Evolutionary conservation across 2,888 invertebrate species (phyloP).

Genomic region (Drosophila paramelanica): DNA sequence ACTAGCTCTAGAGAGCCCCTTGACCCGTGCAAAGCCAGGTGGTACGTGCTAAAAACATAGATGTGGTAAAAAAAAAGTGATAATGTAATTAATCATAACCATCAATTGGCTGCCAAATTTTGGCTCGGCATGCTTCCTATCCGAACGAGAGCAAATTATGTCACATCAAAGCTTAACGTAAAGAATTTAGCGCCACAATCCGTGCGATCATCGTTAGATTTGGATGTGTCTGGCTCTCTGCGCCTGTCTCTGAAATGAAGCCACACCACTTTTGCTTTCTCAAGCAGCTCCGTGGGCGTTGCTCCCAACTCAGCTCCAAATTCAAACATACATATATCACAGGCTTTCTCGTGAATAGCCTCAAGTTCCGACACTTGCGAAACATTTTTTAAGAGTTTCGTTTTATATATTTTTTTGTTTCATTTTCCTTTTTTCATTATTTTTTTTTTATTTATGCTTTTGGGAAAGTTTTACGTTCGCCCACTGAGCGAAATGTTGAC

Average conservation of each 20-base stretch:
- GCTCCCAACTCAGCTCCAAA: conserved; percentile 5
- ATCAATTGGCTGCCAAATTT: conserved; percentile 46
- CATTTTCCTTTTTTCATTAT: neutral
- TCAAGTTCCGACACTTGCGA: conserved; percentile 42
- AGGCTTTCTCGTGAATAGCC: conserved; percentile 20
- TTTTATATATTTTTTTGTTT: conserved; percentile 11
- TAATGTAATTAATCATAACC: conserved; percentile 30
- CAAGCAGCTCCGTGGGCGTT: conserved; percentile 35
- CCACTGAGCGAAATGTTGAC: conserved; percentile 33
- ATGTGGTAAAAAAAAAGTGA: conserved; percentile 11
- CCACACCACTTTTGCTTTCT: conserved; percentile 41
- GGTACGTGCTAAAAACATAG: neutral
- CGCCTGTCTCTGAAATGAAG: neutral
- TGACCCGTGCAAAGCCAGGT: neutral
- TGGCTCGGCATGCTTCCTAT: conserved; percentile 24
- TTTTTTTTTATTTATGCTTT: conserved; percentile 12
- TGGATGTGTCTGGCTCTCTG: conserved; percentile 19
- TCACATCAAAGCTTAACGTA: conserved; percentile 40
- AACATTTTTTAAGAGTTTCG: conserved; percentile 22
- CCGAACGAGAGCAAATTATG: conserved; percentile 35
- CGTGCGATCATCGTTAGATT: conserved; percentile 44
- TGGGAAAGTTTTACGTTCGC: conserved; percentile 53
- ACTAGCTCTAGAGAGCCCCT: too few relatives aligned
- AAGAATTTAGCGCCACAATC: conserved; percentile 6
- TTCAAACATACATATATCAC: neutral